Base-by-base conservation (phyloP, 2,797 vertebrate genomes). In the Coracias cyanogaster region DNA sequence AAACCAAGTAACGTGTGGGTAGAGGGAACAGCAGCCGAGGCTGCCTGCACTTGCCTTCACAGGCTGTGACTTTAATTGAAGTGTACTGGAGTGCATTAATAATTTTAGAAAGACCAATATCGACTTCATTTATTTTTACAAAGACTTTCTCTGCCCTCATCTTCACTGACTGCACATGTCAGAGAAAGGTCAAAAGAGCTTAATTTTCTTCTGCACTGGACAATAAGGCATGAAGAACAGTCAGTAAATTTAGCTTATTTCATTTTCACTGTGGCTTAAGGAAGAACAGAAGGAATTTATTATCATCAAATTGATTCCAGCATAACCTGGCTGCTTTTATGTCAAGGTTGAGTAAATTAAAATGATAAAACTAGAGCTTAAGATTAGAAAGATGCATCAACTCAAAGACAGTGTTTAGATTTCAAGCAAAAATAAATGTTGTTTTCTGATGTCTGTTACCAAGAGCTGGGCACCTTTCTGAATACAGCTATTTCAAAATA, bases 101-200 rank as follows among this genome's bases (percentile, higher is more conserved):
- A 21, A 35, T 37, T 78, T 46, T 8, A 81, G 45, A 80, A 60
- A 35, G 78, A 71, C 57, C 11, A n/a, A 14, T 35, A 83, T 8
- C 0, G 0, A 70, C 55, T 83, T 82, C 35, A 91, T 87, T 82
- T 83, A 71, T 72, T 91, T 76, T 55, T 52, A 69, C 61, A 52
- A 90, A 83, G 65, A n/a, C n/a, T 69, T 86, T 91, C 74, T 79
- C 80, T 89, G 65, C 57, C 57, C 82, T 93, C 93, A 93, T 94
- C 85, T 90, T 83, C 2, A 2, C 72, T 54, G 28, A 65, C 49
- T 74, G 28, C 49, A 61, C 22, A 24, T 29, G 49, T 69, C 88
- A 93, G 61, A 86, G 52, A 88, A 91, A 93, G 92, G 93, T 96
- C 94, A 97, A 78, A 94, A 94, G 3, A 81, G 90, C 73, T 90